These are phyloP conservation scores for Lysandra bellargus DNA, from an alignment of 2,888 invertebrate genomes.

Conservation along the genomic window DNA sequence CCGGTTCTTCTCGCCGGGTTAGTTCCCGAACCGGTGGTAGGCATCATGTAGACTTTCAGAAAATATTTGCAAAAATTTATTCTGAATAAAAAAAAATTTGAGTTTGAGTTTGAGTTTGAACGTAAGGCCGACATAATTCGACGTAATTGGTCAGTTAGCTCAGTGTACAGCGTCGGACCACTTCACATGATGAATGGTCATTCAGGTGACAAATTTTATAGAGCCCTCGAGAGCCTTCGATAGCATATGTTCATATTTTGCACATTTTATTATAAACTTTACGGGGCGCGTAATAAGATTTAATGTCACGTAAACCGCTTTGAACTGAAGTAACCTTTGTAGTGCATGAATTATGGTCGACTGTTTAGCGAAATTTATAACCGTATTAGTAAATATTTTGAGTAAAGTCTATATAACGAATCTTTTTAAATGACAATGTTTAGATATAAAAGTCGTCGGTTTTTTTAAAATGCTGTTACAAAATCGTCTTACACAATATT, in stretches of 20 bases:
- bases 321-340: slow-evolving; percentile 22
- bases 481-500: not conserved
- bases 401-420: not conserved
- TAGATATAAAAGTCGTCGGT: not conserved
- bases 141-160: slow-evolving; percentile 40
- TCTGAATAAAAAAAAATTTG: no score
- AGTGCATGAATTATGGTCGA: slow-evolving; percentile 41
- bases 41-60: no score
- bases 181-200: slow-evolving; percentile 54
- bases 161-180: slow-evolving; percentile 45
- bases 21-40: no score
- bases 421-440: not conserved
- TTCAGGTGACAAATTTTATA: slow-evolving; percentile 54
- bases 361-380: slow-evolving; percentile 43
- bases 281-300: not conserved
- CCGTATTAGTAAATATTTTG: slow-evolving; percentile 43
- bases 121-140: slow-evolving; percentile 35
- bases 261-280: slow-evolving; percentile 22
- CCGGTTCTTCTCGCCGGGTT: no score
- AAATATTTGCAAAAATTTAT: no score
- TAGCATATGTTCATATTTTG: slow-evolving; percentile 40
- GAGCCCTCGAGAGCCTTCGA: slow-evolving; percentile 48
- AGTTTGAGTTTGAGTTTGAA: no score
- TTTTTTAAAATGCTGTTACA: not conserved
- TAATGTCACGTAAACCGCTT: not conserved